Conservation (phyloP, 35 echinoderm and acorn worm species). For the Heliocidaris erythrogramma region DNA sequence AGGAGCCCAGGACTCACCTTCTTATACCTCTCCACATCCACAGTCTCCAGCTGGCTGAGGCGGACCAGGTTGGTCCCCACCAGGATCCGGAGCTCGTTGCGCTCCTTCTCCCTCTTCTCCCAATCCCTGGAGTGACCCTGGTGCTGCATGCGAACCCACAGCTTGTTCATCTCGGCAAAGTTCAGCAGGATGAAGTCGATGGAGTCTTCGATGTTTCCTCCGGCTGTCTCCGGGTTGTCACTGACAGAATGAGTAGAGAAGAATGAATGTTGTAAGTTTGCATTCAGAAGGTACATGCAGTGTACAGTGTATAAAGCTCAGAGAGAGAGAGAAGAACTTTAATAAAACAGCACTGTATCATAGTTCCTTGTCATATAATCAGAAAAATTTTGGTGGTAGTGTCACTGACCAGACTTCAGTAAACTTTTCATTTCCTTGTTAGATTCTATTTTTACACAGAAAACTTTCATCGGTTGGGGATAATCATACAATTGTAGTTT, state of each 20-base stretch:
- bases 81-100: constrained; percentile 84
- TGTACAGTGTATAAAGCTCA: neutral
- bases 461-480: no score
- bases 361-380: no score
- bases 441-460: no score
- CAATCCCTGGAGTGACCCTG: constrained; percentile 79
- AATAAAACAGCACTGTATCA: no score
- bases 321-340: neutral
- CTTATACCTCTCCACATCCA: constrained; percentile 80
- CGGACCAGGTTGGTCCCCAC: constrained; percentile 96
- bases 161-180: constrained; percentile 99
- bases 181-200: constrained; percentile 99
- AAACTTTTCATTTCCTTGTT: no score
- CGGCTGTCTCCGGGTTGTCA: constrained; percentile 61
- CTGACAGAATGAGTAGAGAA: constrained; percentile 1
- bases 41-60: constrained; percentile 90
- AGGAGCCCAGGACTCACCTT: constrained; percentile 64
- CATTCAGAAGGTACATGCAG: neutral
- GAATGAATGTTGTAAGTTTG: neutral
- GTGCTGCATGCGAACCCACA: constrained; percentile 90
- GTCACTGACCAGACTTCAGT: no score
- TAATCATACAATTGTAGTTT: no score
- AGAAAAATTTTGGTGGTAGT: no score
- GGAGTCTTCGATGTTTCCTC: constrained; percentile 79
- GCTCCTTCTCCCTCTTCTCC: constrained; percentile 82